phyloP scores from a whole-genome alignment of 2,888 invertebrate genomes.

The Torymus tubicola region DNA sequence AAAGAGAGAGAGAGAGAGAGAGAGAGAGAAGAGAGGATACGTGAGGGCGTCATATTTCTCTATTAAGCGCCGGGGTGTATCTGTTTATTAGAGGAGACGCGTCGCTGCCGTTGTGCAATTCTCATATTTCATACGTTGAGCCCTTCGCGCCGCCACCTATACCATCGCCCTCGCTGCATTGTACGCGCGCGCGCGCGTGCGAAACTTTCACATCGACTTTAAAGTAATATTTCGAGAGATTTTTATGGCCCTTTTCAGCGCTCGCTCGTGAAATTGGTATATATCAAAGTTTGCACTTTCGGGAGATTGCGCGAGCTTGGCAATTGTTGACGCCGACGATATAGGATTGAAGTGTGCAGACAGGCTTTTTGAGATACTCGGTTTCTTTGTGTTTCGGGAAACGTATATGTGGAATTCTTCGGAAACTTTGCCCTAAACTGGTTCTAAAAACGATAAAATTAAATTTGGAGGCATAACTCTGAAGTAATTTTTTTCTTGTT shows the following conservation, averaged over 20 bases:
- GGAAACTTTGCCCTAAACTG: too few species aligned
- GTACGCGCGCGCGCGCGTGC: background rate
- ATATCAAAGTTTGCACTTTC: constrained; percentile 13
- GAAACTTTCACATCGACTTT: constrained; percentile 9
- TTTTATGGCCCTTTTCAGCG: constrained; percentile 13
- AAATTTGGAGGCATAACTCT: too few species aligned
- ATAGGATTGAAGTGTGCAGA: background rate
- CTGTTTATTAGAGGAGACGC: constrained; percentile 31
- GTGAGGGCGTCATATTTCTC: constrained; percentile 21
- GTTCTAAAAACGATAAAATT: too few species aligned
- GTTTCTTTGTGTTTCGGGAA: too few species aligned
- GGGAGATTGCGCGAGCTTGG: background rate
- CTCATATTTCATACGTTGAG: constrained; percentile 48
- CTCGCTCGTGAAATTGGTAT: background rate
- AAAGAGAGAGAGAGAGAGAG: background rate
- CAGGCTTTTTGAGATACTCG: too few species aligned
- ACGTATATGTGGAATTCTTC: too few species aligned
- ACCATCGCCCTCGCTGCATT: too few species aligned
- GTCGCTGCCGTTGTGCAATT: constrained; percentile 44
- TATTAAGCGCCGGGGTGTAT: background rate
- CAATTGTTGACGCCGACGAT: background rate
- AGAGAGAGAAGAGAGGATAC: background rate
- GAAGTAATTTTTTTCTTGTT: too few species aligned
- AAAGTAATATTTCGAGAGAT: constrained; percentile 6
- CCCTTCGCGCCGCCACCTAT: too few species aligned